Base-by-base conservation (phyloP, 2,888 invertebrate genomes). In the Dorcus hopei region DNA sequence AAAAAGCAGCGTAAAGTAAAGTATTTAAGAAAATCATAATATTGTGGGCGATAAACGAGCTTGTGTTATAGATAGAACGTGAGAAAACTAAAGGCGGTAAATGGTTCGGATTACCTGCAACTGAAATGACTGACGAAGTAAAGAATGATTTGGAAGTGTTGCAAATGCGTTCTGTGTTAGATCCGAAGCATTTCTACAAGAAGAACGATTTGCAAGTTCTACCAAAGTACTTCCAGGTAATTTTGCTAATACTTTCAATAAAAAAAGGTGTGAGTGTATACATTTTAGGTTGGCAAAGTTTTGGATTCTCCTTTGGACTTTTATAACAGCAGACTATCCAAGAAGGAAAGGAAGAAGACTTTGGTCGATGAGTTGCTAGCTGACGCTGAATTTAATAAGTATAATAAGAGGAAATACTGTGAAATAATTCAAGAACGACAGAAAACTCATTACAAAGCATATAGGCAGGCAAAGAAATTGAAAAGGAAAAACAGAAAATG, bases 101-200 rank as follows among this genome's bases (percentile, higher is more conserved):
- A 11, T 99, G 98, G 98, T 97, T 88, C 77, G 85, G 94, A 74
- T 81, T 98, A 80, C 88, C 90, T 9, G 93, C 93, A 0, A 88
- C 93, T 9, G 95, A 97, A 77, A 76, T 97, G 68, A 96, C 94
- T 0, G 91, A 93, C 33, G 95, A 97, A 75, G 79, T 90, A 49
- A 90, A 89, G 77, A 89, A 89, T 72, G 97, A 98, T 77, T 81
- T 99, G 9, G 87, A 92, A 80, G 81, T 97, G 9, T 80, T 99
- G 1, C 90, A 93, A 79, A 96, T 98, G 96, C 86, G 98, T 69
- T 91, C 93, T 0, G 92, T 86, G 0, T 79, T 97, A 9, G 91
- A 98, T 80, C 93, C 96, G 0, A 96, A 96, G 76, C 89, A 88
- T 66, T 97, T 97, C 80, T 98, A 97, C 80, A 97, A 97, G 78